A percentile compares a stretch with the other conserved stretches of the same genome.
phyloP scores from a whole-genome alignment of 2,113 vertebrate genomes.

The Sardina pilchardus region DNA sequence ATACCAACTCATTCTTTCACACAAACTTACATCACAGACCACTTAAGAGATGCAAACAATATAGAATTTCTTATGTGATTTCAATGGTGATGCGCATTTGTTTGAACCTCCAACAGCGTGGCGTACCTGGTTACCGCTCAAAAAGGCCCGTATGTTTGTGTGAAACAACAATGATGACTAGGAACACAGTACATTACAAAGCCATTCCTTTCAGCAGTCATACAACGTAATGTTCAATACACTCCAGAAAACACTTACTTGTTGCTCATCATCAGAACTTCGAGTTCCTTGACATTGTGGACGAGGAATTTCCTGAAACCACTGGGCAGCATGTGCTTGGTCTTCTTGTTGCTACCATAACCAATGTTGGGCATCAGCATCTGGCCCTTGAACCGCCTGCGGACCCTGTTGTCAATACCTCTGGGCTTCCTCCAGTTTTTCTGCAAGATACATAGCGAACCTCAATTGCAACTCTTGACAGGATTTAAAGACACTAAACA shows the following conservation, averaged over 20 bases:
- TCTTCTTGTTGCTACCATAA: conserved; percentile 97
- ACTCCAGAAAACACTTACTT: conserved; percentile 77
- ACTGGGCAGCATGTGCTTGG: conserved; percentile 93
- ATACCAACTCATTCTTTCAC: no score
- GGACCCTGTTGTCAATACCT: conserved; percentile 96
- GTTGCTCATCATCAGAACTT: conserved; percentile 98
- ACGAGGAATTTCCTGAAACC: conserved; percentile 97
- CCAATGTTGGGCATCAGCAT: conserved; percentile 98
- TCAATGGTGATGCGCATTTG: no score
- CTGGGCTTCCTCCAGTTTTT: conserved; percentile 97
- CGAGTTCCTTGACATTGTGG: conserved; percentile 94
- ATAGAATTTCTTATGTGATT: no score
- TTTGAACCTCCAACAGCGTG: no score
- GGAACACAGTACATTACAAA: not conserved
- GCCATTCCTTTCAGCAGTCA: not conserved
- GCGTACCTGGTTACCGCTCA: no score
- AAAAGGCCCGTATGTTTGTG: no score
- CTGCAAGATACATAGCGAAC: conserved; percentile 44
- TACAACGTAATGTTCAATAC: not conserved
- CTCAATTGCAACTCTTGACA: not conserved
- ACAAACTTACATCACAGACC: no score
- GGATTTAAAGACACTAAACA: not conserved
- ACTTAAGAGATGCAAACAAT: no score
- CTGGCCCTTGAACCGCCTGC: conserved; percentile 96
- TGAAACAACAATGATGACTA: no score